phyloP scores from a whole-genome alignment of 2,797 vertebrate species.

The Rhabdophis nuchalis region DNA sequence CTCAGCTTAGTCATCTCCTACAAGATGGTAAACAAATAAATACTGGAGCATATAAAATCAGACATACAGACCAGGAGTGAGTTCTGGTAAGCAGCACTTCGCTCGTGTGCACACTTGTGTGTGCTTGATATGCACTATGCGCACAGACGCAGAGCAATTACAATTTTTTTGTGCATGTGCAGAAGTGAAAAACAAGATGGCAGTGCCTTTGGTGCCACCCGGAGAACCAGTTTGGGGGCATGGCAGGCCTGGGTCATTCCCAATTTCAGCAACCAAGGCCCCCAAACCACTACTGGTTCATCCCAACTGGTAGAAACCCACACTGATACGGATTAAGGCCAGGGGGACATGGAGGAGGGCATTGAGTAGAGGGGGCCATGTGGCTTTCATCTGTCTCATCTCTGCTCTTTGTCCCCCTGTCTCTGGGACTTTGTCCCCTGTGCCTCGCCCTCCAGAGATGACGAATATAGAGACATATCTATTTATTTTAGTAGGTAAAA shows the following conservation, averaged over 20 bases:
- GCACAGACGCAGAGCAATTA: too few relatives aligned
- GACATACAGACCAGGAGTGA: neutral
- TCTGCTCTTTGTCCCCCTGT: neutral
- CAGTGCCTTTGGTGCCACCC: too few relatives aligned
- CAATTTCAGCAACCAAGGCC: too few relatives aligned
- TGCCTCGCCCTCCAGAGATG: rapidly evolving
- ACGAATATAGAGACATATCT: neutral
- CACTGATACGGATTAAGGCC: neutral
- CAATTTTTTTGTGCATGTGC: too few relatives aligned
- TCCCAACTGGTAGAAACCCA: too few relatives aligned
- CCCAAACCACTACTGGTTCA: too few relatives aligned
- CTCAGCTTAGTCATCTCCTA: neutral
- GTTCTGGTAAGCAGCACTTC: too few relatives aligned
- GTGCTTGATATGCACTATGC: too few relatives aligned
- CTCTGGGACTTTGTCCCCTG: neutral
- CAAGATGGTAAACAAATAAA: neutral
- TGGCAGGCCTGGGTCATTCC: too few relatives aligned
- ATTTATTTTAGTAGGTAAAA: neutral
- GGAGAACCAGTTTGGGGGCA: too few relatives aligned
- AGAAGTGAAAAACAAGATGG: too few relatives aligned
- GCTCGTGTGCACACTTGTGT: too few relatives aligned
- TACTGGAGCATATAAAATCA: neutral
- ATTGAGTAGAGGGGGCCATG: neutral
- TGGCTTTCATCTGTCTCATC: neutral
- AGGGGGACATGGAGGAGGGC: neutral